Percentiles rank a stretch among this genome's conserved stretches.
phyloP scores from a whole-genome alignment of 2,888 invertebrate species.

The Eupelmus urozonus region DNA sequence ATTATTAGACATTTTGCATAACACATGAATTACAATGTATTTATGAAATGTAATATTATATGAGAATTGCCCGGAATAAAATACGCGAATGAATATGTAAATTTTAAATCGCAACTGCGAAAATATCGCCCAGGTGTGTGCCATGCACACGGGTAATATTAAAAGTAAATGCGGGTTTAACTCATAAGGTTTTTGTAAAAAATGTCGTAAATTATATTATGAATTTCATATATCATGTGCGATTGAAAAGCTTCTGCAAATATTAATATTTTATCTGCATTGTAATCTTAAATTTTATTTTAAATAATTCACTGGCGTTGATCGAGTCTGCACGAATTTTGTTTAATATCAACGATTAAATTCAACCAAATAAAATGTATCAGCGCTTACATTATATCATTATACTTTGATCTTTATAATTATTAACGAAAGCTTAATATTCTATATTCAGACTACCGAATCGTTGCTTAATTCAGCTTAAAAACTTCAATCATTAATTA shows the following conservation, averaged over 20 bases:
- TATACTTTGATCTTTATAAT: too few relatives aligned
- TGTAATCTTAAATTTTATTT: neutral
- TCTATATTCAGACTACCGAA: too few relatives aligned
- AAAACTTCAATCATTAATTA: too few relatives aligned
- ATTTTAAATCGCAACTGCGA: conserved; percentile 17
- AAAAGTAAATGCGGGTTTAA: neutral
- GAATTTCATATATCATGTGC: neutral
- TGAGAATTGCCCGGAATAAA: neutral
- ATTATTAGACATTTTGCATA: neutral
- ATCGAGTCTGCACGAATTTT: neutral
- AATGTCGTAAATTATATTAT: neutral
- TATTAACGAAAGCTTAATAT: too few relatives aligned
- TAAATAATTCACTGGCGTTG: neutral
- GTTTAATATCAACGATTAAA: too few relatives aligned
- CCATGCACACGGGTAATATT: neutral
- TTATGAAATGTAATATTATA: neutral
- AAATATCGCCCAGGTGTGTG: neutral
- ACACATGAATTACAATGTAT: conserved; percentile 8
- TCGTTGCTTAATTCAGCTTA: too few relatives aligned
- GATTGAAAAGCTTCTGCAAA: neutral
- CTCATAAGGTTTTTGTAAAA: neutral
- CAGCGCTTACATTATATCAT: too few relatives aligned
- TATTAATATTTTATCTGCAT: conserved; percentile 5
- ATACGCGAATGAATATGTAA: conserved; percentile 9
- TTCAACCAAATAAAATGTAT: too few relatives aligned